Conservation (phyloP, 2,113 vertebrate genomes). For the Heteronetta atricapilla region DNA sequence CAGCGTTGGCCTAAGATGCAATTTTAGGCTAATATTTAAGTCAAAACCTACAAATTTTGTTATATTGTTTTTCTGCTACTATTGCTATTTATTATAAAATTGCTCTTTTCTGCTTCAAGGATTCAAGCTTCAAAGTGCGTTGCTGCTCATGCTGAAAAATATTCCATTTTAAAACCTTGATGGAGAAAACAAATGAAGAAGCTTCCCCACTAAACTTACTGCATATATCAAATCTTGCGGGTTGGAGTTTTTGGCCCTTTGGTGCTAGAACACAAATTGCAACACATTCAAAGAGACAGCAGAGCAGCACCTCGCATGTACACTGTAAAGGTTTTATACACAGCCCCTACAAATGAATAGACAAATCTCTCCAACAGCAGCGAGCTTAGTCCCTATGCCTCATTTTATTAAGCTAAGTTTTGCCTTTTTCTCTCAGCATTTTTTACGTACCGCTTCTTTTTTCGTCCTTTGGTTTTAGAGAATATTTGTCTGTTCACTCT, state of each 20-base stretch:
- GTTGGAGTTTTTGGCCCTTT: background rate
- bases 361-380: background rate
- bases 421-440: background rate
- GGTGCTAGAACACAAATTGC: background rate
- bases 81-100: background rate
- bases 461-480: background rate
- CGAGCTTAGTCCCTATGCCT: background rate
- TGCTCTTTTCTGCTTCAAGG: background rate
- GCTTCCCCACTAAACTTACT: background rate
- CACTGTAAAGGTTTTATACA: background rate
- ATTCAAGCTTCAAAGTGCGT: background rate
- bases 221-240: background rate
- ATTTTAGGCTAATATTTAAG: background rate
- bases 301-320: background rate
- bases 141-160: background rate
- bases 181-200: background rate
- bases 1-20: background rate
- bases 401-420: slow-evolving; percentile 17
- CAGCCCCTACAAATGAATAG: background rate
- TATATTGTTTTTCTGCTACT: background rate
- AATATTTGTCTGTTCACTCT: background rate
- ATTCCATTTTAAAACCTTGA: background rate
- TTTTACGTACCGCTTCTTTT: background rate
- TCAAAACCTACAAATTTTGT: background rate
- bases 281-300: background rate